A percentile compares a stretch with the other conserved stretches of the same genome.
Evolutionary conservation across 2,888 invertebrate genomes (phyloP).

Genomic region (Trissonchulus latispiculum): DNA sequence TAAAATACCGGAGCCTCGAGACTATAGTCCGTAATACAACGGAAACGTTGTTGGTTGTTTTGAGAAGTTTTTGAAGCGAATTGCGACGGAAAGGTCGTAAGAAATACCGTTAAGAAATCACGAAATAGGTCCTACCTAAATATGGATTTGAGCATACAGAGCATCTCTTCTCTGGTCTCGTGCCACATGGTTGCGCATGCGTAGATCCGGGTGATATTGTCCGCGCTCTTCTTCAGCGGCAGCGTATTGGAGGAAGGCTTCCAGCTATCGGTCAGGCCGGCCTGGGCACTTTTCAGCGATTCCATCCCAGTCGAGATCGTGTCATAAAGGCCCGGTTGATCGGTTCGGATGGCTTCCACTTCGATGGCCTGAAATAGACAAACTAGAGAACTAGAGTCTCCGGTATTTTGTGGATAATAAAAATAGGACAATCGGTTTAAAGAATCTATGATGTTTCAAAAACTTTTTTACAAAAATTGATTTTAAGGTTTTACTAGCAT

Average conservation of each 20-base stretch:
- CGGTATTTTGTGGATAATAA: too few species aligned
- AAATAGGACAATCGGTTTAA: too few species aligned
- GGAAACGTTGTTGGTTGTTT: too few species aligned
- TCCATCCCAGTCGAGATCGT: background rate
- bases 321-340: background rate
- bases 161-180: slow-evolving; percentile 90
- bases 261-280: background rate
- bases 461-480: too few species aligned
- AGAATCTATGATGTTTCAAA: too few species aligned
- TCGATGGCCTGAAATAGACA: background rate
- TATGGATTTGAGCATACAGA: slow-evolving; percentile 77
- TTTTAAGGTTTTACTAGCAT: too few species aligned
- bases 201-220: slow-evolving; percentile 58
- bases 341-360: background rate
- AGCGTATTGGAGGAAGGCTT: background rate
- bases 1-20: too few species aligned
- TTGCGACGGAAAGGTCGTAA: too few species aligned
- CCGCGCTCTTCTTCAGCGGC: slow-evolving; percentile 27
- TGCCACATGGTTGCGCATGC: slow-evolving; percentile 99
- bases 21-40: too few species aligned
- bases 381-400: too few species aligned
- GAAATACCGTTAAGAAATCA: too few species aligned
- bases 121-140: slow-evolving; percentile 30
- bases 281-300: background rate
- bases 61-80: too few species aligned